Percentiles rank a stretch among this genome's conserved stretches.
Evolutionary conservation across 2,797 vertebrate genomes (phyloP).

Genomic region (Sebastes reedi): DNA sequence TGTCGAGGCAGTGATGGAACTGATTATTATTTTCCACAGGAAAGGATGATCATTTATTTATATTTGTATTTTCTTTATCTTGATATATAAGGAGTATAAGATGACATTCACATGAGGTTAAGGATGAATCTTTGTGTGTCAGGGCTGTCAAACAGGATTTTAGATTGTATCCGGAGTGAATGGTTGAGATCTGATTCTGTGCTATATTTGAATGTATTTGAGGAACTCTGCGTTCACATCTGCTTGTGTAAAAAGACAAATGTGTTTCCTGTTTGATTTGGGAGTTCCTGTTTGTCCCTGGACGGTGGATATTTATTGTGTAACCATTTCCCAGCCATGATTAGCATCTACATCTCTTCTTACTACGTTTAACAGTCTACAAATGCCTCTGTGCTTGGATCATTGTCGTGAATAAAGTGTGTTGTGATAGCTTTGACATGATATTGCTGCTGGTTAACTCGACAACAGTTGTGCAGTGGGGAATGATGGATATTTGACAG

Average conservation of each 20-base stretch:
- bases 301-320: conserved; percentile 24
- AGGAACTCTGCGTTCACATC: conserved; percentile 11
- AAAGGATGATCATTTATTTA: background rate
- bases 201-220: background rate
- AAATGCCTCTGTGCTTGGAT: background rate
- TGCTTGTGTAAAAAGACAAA: conserved; percentile 24
- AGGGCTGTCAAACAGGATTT: background rate
- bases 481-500: conserved; percentile 32
- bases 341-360: background rate
- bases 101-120: background rate
- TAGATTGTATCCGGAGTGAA: background rate
- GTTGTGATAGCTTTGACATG: background rate
- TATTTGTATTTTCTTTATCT: background rate
- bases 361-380: background rate
- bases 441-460: background rate
- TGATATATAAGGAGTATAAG: background rate
- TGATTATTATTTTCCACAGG: background rate
- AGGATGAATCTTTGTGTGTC: background rate
- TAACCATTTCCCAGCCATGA: conserved; percentile 15
- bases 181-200: background rate
- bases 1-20: background rate
- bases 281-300: conserved; percentile 37
- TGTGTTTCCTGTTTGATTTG: conserved; percentile 47
- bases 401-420: background rate
- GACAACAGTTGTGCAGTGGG: conserved; percentile 2